Conservation (phyloP, 2,113 vertebrate species). For the Lycocorax pyrrhopterus region DNA sequence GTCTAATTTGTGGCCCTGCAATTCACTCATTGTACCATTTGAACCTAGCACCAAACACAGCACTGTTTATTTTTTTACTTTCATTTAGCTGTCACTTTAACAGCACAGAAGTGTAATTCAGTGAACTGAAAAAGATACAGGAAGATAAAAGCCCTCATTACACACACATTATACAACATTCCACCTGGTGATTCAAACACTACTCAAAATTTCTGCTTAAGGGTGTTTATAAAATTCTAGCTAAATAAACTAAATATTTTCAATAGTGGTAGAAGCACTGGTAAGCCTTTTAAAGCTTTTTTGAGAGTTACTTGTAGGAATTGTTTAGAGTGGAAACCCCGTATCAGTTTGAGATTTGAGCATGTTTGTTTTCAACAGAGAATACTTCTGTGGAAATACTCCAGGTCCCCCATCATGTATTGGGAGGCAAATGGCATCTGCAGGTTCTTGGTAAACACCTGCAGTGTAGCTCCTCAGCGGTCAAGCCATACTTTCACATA, state of each 20-base stretch:
- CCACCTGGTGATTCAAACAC: background rate
- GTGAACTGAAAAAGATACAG: constrained; percentile 16
- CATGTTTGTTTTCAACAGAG: background rate
- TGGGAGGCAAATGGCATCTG: background rate
- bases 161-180: background rate
- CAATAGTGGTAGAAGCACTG: background rate
- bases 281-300: background rate
- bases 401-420: background rate
- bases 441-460: background rate
- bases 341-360: background rate
- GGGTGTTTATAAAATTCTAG: background rate
- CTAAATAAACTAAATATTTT: background rate
- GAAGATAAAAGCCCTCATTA: constrained; percentile 30
- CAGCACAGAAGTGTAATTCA: background rate
- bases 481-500: background rate
- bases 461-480: background rate
- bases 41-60: background rate
- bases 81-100: constrained; percentile 2
- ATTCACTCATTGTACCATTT: background rate
- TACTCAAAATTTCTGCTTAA: background rate
- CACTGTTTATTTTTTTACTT: background rate
- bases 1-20: background rate
- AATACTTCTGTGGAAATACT: background rate
- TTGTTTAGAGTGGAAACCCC: background rate
- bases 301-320: background rate